Percentiles rank a stretch among this genome's conserved stretches.
Conservation (phyloP, 2,113 vertebrate species). For the Damaliscus lunatus region DNA sequence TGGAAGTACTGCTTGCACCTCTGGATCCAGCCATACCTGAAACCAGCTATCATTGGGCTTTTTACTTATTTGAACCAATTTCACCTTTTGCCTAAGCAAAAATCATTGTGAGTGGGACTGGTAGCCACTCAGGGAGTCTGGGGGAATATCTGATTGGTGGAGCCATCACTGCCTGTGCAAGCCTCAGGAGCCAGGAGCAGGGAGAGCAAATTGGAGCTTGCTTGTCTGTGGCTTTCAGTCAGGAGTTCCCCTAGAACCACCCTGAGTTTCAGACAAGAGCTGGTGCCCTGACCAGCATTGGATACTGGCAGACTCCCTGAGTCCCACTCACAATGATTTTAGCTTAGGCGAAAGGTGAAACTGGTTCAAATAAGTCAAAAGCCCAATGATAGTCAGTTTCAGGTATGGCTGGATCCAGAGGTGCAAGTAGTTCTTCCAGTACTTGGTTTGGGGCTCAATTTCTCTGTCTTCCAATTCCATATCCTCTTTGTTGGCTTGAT, state of each 20-base stretch:
- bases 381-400: fast-evolving
- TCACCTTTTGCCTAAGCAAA: too few relatives aligned
- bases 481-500: not conserved
- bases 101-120: too few relatives aligned
- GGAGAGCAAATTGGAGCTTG: not conserved
- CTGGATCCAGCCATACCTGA: too few relatives aligned
- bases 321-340: not conserved
- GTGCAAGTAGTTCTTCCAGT: not conserved
- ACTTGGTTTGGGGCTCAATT: not conserved
- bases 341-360: not conserved
- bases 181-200: not conserved
- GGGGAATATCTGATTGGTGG: not conserved
- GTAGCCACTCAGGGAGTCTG: not conserved
- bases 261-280: not conserved
- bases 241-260: not conserved
- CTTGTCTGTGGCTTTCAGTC: too few relatives aligned
- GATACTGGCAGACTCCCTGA: not conserved
- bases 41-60: too few relatives aligned
- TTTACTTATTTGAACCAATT: too few relatives aligned
- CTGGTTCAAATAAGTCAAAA: not conserved
- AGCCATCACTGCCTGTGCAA: not conserved
- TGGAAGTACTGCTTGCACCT: too few relatives aligned
- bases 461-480: not conserved
- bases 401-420: not conserved
- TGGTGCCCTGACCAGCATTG: fast-evolving